phyloP scores from a whole-genome alignment of 2,797 vertebrate genomes.

The Protosalanx chinensis region DNA sequence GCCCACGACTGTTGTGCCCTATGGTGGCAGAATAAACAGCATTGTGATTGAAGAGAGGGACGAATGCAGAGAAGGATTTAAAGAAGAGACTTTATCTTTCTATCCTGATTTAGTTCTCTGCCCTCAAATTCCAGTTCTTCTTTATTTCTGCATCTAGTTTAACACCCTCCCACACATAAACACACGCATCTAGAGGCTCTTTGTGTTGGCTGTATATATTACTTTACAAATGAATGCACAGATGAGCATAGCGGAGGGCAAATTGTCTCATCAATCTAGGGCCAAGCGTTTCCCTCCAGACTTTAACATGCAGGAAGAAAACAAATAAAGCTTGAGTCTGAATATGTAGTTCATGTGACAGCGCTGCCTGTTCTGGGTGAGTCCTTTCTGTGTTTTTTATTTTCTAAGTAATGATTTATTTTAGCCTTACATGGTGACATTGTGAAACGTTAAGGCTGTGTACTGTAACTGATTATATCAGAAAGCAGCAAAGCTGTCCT shows the following conservation, averaged over 20 bases:
- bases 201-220: neutral
- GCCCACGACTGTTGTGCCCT: slow-evolving; percentile 39
- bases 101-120: slow-evolving; percentile 31
- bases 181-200: neutral
- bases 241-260: neutral
- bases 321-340: neutral
- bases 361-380: no score
- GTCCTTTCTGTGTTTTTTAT: neutral
- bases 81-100: slow-evolving; percentile 42
- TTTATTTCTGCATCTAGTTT: neutral
- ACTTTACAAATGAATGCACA: neutral
- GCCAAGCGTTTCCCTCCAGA: neutral
- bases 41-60: slow-evolving; percentile 59
- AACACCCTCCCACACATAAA: neutral
- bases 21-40: slow-evolving; percentile 56
- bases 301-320: neutral
- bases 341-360: no score
- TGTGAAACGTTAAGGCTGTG: slow-evolving; percentile 9
- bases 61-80: slow-evolving; percentile 33
- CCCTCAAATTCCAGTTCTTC: neutral
- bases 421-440: slow-evolving; percentile 15
- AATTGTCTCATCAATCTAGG: neutral
- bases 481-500: slow-evolving; percentile 16
- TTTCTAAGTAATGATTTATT: neutral
- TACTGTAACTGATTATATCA: slow-evolving; percentile 18